These are phyloP conservation scores for Urocynchramus pylzowi DNA, from an alignment of 2,113 vertebrate species.

Conservation along the genomic window DNA sequence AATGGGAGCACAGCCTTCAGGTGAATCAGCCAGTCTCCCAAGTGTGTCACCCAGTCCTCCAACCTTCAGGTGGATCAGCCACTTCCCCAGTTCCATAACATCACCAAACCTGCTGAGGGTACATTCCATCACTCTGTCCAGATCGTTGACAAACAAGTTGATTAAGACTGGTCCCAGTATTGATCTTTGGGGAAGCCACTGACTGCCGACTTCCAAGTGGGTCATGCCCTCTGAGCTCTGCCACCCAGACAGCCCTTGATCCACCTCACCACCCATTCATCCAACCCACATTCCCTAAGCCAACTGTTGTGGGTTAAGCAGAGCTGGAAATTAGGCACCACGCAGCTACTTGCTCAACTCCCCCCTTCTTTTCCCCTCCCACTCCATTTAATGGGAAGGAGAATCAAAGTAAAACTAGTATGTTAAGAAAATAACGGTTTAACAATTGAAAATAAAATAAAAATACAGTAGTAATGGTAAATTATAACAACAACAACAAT, in stretches of 20 bases:
- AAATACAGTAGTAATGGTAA: not conserved
- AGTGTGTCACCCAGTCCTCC: not conserved
- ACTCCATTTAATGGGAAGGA: not conserved
- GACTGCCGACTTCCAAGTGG: not conserved
- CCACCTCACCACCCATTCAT: not conserved
- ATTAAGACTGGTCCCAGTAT: not conserved
- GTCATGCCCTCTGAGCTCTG: not conserved
- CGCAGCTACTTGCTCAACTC: rapidly evolving
- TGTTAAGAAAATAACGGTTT: not conserved
- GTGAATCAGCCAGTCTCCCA: not conserved
- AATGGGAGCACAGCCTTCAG: not conserved
- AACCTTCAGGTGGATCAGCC: not conserved
- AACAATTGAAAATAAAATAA: not conserved
- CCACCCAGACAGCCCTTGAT: not conserved
- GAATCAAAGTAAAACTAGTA: not conserved
- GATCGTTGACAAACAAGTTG: not conserved
- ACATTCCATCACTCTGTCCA: not conserved
- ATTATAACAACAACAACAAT: not conserved
- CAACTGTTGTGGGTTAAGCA: not conserved
- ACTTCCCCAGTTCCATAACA: not conserved
- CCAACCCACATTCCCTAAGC: not conserved
- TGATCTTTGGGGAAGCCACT: not conserved
- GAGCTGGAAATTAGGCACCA: not conserved
- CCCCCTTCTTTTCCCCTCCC: not conserved
- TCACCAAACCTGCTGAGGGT: not conserved